A percentile compares a stretch with the other conserved stretches of the same genome.
Conservation (phyloP, 2,888 invertebrate genomes). For the Dynastes maya region DNA sequence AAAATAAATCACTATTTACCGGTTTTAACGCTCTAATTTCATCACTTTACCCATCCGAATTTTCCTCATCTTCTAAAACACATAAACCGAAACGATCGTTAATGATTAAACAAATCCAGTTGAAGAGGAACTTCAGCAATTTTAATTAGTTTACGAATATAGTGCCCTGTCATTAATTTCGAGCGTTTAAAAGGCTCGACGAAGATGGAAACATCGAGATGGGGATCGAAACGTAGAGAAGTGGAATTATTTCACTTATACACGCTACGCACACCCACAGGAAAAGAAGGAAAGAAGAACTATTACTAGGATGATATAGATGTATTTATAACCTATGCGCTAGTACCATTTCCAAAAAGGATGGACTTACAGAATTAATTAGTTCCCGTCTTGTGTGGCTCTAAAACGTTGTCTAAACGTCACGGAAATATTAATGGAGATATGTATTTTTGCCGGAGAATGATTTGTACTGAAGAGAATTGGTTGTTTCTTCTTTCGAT, state of each 20-base stretch:
- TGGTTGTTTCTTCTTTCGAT: not conserved
- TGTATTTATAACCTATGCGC: constrained; percentile 39
- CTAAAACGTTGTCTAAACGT: constrained; percentile 54
- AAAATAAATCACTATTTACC: constrained; percentile 29
- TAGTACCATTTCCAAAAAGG: constrained; percentile 34
- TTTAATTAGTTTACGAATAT: constrained; percentile 59
- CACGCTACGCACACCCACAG: not conserved
- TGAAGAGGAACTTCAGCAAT: constrained; percentile 54
- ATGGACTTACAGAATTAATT: constrained; percentile 52
- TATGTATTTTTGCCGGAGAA: constrained; percentile 26
- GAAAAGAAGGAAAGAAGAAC: constrained; percentile 26
- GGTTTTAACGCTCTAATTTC: constrained; percentile 22
- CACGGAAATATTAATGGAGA: constrained; percentile 52
- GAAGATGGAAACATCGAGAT: constrained; percentile 16
- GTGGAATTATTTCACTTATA: constrained; percentile 5
- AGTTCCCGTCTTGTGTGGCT: constrained; percentile 58
- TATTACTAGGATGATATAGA: constrained; percentile 3
- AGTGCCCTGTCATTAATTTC: constrained; percentile 58
- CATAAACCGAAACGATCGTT: constrained; percentile 34
- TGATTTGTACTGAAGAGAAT: constrained; percentile 14
- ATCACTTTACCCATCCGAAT: not conserved
- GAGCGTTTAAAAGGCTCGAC: constrained; percentile 54
- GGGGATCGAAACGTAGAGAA: constrained; percentile 4
- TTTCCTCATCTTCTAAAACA: constrained; percentile 28
- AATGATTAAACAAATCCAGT: constrained; percentile 40